Evolutionary conservation across 2,797 vertebrate species (phyloP).

Genomic region (Pseudochromis fuscus): DNA sequence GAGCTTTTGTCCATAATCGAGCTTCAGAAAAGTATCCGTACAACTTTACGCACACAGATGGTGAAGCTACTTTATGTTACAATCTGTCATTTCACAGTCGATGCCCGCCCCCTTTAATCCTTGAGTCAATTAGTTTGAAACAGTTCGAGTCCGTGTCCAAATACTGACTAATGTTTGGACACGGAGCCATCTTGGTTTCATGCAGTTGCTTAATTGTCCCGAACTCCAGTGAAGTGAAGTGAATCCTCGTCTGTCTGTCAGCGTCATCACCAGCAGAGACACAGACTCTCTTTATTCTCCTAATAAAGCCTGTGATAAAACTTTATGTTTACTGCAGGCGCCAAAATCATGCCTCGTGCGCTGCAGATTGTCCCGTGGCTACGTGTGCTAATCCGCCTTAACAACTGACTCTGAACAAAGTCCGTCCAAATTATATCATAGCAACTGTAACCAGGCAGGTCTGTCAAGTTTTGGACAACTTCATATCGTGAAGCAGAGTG

Average conservation of each 20-base stretch:
- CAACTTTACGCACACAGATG: not conserved
- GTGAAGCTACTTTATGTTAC: not conserved
- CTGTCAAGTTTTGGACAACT: not conserved
- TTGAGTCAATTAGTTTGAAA: not conserved
- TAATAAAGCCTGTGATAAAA: not conserved
- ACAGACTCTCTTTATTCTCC: not conserved
- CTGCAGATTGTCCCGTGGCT: not conserved
- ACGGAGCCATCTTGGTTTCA: not conserved
- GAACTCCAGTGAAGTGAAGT: not conserved
- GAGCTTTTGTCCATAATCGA: not conserved
- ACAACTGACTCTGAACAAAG: not conserved
- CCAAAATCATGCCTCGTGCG: not conserved
- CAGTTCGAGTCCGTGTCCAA: not conserved
- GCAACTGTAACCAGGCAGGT: not conserved
- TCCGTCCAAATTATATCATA: not conserved
- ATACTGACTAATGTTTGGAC: not conserved
- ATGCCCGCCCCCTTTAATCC: not conserved
- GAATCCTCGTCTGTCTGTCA: slow-evolving; percentile 1
- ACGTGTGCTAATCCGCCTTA: not conserved
- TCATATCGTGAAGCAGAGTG: not conserved
- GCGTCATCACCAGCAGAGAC: not conserved
- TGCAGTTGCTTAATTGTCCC: slow-evolving; percentile 1
- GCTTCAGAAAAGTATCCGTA: not conserved
- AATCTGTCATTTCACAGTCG: not conserved
- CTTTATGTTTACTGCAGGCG: not conserved